Base-by-base conservation (phyloP, 53 echinoderm and acorn worm genomes). In the Apostichopus leukothele region DNA sequence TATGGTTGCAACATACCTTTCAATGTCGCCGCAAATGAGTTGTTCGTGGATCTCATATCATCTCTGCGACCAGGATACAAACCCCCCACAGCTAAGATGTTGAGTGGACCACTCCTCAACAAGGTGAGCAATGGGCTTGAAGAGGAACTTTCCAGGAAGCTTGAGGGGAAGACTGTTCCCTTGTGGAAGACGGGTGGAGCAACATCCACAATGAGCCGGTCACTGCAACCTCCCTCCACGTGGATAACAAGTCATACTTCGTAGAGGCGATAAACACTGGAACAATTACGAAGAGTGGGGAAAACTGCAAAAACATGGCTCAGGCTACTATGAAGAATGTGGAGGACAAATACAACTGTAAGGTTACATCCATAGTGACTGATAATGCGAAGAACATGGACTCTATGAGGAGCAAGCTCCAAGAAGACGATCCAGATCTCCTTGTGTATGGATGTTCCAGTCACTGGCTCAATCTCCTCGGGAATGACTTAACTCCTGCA, bases 181-280 rank as follows among this genome's bases (percentile, higher is more conserved):
- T 89, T 19, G 76, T 89, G 78, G 55, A 89, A 61, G 89, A 89
- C 60, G 79, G 78, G 18, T 54, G 89, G 89, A 78, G 63, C 57
- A 76, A 89, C 50, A 79, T 89, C 77, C 89, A 89, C 66, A 89
- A 89, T 66, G 57, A 76, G 23, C 89, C 78, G 9, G 89, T 89
- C 13, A 89, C 59, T 78, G 89, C 78, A 60, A 78, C 57, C 11
- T 76, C 9, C 57, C 63, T 89, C 39, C 89, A 78, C n/a, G 76
- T 60, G 76, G 89, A 89, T 57, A 57, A 57, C 18, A 89, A 89
- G 67, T 60, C 89, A 9, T 79, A 89, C 66, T 89, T 89, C 50
- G 52, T 89, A 61, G 76, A 57, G 19, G 89, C 89, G 10, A 19
- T 60, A 25, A 57, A 79, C 53, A 55, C 79, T 60, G 89, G 89